These are phyloP conservation scores for Priocnemis perturbator DNA, from an alignment of 2,888 invertebrate species.

Conservation along the genomic window DNA sequence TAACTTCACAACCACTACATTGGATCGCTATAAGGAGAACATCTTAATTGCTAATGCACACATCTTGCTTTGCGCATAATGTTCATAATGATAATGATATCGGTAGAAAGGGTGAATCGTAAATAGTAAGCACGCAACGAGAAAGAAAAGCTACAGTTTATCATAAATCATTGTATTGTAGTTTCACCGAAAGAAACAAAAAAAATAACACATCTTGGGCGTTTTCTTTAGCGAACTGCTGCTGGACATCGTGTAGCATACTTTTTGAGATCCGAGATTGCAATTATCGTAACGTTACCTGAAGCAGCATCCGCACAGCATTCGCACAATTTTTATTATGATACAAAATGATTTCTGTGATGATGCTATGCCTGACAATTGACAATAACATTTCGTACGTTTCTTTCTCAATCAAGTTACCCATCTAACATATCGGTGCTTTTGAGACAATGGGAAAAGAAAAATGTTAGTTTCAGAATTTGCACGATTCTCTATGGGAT, in stretches of 20 bases:
- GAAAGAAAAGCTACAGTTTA: conserved; percentile 15
- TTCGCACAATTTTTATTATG: no score
- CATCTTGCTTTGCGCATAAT: conserved; percentile 38
- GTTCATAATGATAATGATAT: conserved; percentile 49
- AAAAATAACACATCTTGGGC: no score
- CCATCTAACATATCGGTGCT: conserved; percentile 6
- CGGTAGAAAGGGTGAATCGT: not conserved
- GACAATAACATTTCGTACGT: no score
- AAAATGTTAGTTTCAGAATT: conserved; percentile 20
- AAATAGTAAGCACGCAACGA: conserved; percentile 23
- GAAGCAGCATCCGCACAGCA: no score
- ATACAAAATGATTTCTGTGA: no score
- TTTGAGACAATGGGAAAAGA: conserved; percentile 15
- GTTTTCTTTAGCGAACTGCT: no score
- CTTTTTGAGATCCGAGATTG: no score
- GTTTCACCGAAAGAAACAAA: no score
- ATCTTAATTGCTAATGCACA: conserved; percentile 64
- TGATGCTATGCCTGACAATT: no score
- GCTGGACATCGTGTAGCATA: no score
- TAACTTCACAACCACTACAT: conserved; percentile 49
- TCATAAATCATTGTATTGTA: not conserved
- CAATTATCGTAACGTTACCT: no score
- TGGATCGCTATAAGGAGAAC: conserved; percentile 56
- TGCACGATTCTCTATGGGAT: conserved; percentile 34
- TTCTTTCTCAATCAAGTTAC: no score